These are phyloP conservation scores for Thyatira batis DNA, from an alignment of 2,888 invertebrate genomes.

Conservation along the genomic window DNA sequence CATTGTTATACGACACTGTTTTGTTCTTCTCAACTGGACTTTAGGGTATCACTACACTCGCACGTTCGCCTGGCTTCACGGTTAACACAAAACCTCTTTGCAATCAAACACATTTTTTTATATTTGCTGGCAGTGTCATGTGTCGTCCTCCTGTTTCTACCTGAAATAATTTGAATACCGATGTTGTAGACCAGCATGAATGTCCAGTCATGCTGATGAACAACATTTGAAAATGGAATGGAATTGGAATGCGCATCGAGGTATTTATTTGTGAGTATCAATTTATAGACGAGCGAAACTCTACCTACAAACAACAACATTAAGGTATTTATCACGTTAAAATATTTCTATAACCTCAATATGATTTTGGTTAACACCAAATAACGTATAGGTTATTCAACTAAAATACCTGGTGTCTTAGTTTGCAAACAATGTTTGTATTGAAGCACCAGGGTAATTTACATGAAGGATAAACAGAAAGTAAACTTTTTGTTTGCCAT, in stretches of 20 bases:
- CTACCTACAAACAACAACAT: no score
- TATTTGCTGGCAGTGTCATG: conserved; percentile 60
- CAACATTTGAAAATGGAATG: conserved; percentile 40
- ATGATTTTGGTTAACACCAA: no score
- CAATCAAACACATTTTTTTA: conserved; percentile 78
- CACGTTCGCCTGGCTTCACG: conserved; percentile 69
- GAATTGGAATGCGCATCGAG: conserved; percentile 60
- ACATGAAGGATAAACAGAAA: no score
- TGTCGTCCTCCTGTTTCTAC: conserved; percentile 49
- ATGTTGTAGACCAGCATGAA: conserved; percentile 52
- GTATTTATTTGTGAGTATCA: background rate
- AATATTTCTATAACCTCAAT: no score
- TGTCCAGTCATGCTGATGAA: conserved; percentile 41
- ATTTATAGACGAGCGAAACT: background rate
- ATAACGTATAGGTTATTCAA: no score
- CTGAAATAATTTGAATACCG: conserved; percentile 53
- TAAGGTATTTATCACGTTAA: no score
- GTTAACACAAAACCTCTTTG: conserved; percentile 54
- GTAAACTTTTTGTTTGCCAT: no score
- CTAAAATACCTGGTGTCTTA: no score
- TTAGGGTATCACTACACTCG: conserved; percentile 55
- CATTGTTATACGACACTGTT: conserved; percentile 69
- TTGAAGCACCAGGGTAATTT: no score
- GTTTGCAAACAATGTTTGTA: no score
- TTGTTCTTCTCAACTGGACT: conserved; percentile 71